Evolutionary conservation across 2,888 invertebrate genomes (phyloP), one percentile per base, ranked within the genome.

Genomic region (Stegana nigrithorax): DNA sequence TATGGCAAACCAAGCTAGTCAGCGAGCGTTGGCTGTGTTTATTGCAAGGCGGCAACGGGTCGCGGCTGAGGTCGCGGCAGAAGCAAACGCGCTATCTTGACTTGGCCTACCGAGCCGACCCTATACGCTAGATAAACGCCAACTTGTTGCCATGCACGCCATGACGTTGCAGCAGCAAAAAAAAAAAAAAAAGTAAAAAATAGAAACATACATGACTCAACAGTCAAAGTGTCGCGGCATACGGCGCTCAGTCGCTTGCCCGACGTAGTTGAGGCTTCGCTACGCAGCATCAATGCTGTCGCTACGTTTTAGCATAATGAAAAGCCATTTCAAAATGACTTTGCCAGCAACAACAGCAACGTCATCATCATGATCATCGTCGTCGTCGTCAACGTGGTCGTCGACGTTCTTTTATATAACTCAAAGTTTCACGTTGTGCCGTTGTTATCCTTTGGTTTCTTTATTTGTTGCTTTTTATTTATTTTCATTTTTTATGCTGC

Each of bases 291-390:
- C 14, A n/a, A 12, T 50, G 25, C 14, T 42, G 36, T 23, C 7
- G 36, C 39, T 25, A 39, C n/a, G 47, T 57, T 65, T 67, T 66
- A 69, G 65, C 69, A 73, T 75, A 78, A 77, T 79, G 73, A 77
- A 79, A 76, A 79, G 77, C 63, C 71, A 79, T 79, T 79, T 75
- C 65, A 73, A 69, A 79, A 77, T 75, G 77, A 71, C 57, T 62
- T 44, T 58, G 14, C 10, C 39, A 39, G 17, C 17, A n/a, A n/a
- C n/a, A n/a, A n/a, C n/a, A n/a, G n/a, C n/a, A n/a, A n/a, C n/a
- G n/a, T n/a, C n/a, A n/a, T n/a, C n/a, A n/a, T n/a, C n/a, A n/a
- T n/a, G n/a, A n/a, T n/a, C 39, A 10, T 39, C 25, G 47, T 25
- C n/a, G 8, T 23, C 47, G 21, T 21, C 10, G 45, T 6, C 17